Conservation (phyloP, 2,113 vertebrate species). For the Meleagris gallopavo region DNA sequence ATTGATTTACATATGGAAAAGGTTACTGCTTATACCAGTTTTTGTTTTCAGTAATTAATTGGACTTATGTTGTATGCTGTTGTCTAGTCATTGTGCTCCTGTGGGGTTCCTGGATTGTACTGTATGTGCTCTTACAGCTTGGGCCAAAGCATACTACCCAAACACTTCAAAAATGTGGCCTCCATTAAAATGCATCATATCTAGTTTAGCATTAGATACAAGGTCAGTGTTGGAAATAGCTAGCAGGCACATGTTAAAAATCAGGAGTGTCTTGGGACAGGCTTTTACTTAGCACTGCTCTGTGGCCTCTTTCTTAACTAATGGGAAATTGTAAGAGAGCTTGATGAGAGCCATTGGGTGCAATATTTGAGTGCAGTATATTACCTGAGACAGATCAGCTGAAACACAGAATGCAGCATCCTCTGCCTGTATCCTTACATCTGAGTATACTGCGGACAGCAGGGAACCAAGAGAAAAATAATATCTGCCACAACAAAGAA, state of each 20-base stretch:
- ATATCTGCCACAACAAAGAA: neutral
- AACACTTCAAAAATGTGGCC: neutral
- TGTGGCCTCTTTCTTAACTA: neutral
- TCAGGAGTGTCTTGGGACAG: neutral
- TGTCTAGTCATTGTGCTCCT: neutral
- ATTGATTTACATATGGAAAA: neutral
- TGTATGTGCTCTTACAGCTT: fast-evolving
- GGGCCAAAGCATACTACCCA: neutral
- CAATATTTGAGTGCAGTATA: neutral
- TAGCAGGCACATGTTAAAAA: slow-evolving; percentile 18
- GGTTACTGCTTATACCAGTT: neutral
- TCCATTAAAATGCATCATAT: neutral
- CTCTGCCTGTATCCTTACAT: neutral
- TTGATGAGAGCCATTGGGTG: neutral
- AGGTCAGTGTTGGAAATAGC: neutral
- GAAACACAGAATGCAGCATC: neutral
- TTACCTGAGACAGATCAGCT: neutral
- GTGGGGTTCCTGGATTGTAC: neutral
- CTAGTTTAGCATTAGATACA: neutral
- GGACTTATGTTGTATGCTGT: neutral
- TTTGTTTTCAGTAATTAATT: neutral
- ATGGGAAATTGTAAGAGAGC: neutral
- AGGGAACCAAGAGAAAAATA: neutral
- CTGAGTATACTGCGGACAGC: neutral
- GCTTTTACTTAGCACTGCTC: neutral